phyloP scores from a whole-genome alignment of 2,797 vertebrate genomes.

The Muscicapa comitata region DNA sequence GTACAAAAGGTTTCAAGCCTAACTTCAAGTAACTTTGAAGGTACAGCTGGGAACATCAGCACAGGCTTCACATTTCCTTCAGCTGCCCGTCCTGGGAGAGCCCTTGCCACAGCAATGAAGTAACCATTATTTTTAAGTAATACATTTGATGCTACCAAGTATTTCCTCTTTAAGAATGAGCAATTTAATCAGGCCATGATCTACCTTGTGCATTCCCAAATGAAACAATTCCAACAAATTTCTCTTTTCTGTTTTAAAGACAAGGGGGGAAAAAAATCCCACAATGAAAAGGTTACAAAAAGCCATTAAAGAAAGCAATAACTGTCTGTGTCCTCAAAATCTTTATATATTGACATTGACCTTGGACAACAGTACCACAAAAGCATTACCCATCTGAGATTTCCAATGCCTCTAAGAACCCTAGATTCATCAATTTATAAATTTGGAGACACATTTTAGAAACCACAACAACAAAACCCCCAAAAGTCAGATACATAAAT shows the following conservation, averaged over 20 bases:
- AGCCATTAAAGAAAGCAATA: background rate
- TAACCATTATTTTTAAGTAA: background rate
- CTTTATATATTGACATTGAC: background rate
- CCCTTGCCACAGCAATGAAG: background rate
- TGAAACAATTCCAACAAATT: background rate
- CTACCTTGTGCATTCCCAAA: background rate
- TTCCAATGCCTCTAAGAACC: background rate
- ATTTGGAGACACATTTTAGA: background rate
- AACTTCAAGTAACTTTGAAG: background rate
- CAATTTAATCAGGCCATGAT: background rate
- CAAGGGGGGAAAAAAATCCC: fast-evolving
- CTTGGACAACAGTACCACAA: background rate
- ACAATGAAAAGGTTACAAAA: background rate
- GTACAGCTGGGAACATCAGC: background rate
- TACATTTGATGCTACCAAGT: background rate
- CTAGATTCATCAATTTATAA: background rate
- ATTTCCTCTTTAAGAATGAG: background rate
- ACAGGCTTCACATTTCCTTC: background rate
- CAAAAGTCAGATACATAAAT: background rate
- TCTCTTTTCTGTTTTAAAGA: background rate
- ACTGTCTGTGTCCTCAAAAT: background rate
- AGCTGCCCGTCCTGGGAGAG: background rate
- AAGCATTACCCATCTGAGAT: background rate
- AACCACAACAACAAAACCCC: background rate
- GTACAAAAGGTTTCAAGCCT: background rate